Evolutionary conservation across 2,888 invertebrate species (phyloP), one percentile per base, ranked within the genome.

Genomic region (Tholera decimalis): DNA sequence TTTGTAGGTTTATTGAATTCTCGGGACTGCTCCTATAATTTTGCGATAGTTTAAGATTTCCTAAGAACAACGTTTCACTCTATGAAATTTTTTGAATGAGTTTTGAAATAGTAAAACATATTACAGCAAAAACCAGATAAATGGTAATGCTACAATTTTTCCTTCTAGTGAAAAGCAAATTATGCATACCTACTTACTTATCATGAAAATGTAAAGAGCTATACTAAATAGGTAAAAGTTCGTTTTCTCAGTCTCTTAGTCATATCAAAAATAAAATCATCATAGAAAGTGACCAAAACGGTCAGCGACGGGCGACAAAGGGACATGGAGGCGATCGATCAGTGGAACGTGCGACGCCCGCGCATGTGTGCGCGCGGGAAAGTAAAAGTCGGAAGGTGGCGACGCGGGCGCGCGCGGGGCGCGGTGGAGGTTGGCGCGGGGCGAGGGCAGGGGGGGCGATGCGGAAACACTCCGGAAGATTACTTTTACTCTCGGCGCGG

Each of bases 321-420:
- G 33, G 60, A 54, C 54, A 37, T 50, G 26, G 49, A 57, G 59
- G 61, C 63, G 50, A 61, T 66, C 65, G 74, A 61, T 65, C 77
- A 60, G 28, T 46, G 56, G 49, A 70, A 64, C 65, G 60, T 64
- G 65, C 53, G 73, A 62, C 66, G 79, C 72, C 76, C 75, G 59
- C 43, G 59, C 66, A 54, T 72, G 57, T 65, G 66, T 77, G 49
- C 67, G 49, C 69, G 55, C 79, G 83, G 83, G 86, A 93, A 93
- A 93, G 94, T 93, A 93, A 94, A 93, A 93, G 94, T 93, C 89
- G 91, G 91, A 91, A 91, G 89, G 84, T 75, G 82, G 63, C 58
- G 66, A 57, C 37, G 66, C 62, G 79, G 44, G 72, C 53, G 67
- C 57, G 69, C 28, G 73, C 64, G 68, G 55, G 55, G 71, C 62